phyloP scores from a whole-genome alignment of 2,113 vertebrate species.

The Sigmodon hispidus region DNA sequence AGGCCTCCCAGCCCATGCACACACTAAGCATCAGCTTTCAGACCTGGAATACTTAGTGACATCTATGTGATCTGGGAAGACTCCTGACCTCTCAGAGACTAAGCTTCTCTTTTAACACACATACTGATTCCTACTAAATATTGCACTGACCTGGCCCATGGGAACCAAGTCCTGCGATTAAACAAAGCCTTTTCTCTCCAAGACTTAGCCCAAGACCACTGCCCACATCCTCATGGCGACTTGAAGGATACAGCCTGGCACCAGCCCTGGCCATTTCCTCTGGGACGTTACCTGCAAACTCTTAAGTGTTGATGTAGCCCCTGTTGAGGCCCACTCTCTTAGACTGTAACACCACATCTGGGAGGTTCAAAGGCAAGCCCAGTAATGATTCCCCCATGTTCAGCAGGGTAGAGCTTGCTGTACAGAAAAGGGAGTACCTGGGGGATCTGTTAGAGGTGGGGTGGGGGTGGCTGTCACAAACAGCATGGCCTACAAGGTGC shows the following conservation, averaged over 20 bases:
- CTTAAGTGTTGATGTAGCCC: neutral
- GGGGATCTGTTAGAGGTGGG: neutral
- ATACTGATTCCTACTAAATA: neutral
- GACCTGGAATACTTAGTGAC: too few species aligned
- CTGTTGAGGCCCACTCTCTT: constrained; percentile 19
- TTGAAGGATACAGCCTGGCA: neutral
- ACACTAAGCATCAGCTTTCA: neutral
- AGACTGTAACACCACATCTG: constrained; percentile 36
- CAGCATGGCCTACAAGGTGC: neutral
- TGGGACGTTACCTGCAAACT: neutral
- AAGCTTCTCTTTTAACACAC: neutral
- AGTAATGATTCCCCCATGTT: constrained; percentile 48
- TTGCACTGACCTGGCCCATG: neutral
- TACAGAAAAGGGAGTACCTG: neutral
- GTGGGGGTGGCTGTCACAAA: neutral
- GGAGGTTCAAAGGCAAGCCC: constrained; percentile 57
- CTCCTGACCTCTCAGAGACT: neutral
- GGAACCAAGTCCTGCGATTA: neutral
- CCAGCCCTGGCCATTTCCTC: neutral
- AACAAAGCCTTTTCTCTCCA: neutral
- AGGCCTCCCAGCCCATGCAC: neutral
- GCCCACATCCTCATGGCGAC: rapidly evolving
- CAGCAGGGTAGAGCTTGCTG: constrained; percentile 64
- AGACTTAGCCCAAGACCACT: neutral
- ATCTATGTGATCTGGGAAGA: neutral